Evolutionary conservation across 2,888 invertebrate genomes (phyloP).

Genomic region (Polyommatus iphigenia): DNA sequence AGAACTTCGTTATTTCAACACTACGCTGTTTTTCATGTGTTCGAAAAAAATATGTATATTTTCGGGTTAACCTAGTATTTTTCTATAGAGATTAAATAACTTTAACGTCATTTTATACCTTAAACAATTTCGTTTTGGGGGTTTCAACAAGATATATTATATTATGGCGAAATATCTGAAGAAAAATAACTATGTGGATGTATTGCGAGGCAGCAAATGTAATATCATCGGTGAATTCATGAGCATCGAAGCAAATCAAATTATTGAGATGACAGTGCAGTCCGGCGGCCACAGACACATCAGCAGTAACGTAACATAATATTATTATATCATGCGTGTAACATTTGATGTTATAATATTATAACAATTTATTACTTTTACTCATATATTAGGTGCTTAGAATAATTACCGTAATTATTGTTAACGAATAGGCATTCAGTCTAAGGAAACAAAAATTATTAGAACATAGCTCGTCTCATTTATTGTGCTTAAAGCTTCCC

Average conservation of each 20-base stretch:
- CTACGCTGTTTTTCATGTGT: not conserved
- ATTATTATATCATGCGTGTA: slow-evolving; percentile 35
- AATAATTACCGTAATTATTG: not conserved
- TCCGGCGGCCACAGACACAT: slow-evolving; percentile 32
- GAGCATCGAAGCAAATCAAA: slow-evolving; percentile 37
- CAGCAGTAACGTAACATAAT: slow-evolving; percentile 37
- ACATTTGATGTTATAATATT: slow-evolving; percentile 36
- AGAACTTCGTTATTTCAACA: slow-evolving; percentile 1
- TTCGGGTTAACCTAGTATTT: not conserved
- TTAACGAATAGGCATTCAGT: too few relatives aligned
- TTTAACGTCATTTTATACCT: not conserved
- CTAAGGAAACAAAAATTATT: too few relatives aligned
- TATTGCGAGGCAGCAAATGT: slow-evolving; percentile 14
- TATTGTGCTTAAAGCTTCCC: too few relatives aligned
- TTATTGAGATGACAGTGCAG: slow-evolving; percentile 40
- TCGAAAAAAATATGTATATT: not conserved
- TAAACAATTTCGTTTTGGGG: not conserved
- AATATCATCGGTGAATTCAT: slow-evolving; percentile 33
- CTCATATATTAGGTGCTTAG: not conserved
- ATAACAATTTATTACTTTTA: not conserved
- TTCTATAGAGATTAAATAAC: not conserved
- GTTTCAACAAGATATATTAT: not conserved
- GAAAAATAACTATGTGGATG: not conserved
- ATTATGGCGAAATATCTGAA: not conserved
- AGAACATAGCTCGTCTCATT: too few relatives aligned